Evolutionary conservation across 2,888 invertebrate species (phyloP), one percentile per base, ranked within the genome.

Genomic region (Hedychridium roseum): DNA sequence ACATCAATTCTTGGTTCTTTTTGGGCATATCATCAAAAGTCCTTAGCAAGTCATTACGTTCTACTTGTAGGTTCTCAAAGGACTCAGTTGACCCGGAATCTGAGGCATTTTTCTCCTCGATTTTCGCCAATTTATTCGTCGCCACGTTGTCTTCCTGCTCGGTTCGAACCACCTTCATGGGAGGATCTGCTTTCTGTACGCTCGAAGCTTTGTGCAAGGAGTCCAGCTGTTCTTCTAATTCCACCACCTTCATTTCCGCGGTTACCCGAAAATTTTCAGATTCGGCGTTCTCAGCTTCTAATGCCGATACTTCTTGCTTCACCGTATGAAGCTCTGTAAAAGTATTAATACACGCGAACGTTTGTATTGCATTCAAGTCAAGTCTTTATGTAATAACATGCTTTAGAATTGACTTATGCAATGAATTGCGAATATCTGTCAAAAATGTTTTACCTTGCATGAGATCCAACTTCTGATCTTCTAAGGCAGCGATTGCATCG

Each of bases 161-260:
- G 38, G 82, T 80, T 50, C 84, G 83, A 28, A n/a, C 30, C 6
- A 3, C 14, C n/a, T n/a, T n/a, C n/a, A n/a, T n/a, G n/a, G n/a
- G n/a, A 3, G 3, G 78, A 43, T 83, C 80, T 45, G 84, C 80
- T 43, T 85, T 81, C 80, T n/a, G 2, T n/a, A 50, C 87, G 68
- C 44, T 82, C 78, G 66, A 79, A 52, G 68, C 42, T 73, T 64
- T 74, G 17, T 70, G 63, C n/a, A 74, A 63, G 1, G 76, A 71
- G 40, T 86, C 89, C 35, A 90, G 79, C 73, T 90, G 87, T 74
- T 92, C 92, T 76, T 93, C 92, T 50, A 91, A 77, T 66, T 91
- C 89, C 26, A 90, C 88, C 4, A 88, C 86, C 61, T 86, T 88
- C 71, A 92, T 87, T 81, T 92, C 90, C 1, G 89, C 86, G 17